Evolutionary conservation across 2,888 invertebrate species (phyloP).

Genomic region (Melolontha melolontha): DNA sequence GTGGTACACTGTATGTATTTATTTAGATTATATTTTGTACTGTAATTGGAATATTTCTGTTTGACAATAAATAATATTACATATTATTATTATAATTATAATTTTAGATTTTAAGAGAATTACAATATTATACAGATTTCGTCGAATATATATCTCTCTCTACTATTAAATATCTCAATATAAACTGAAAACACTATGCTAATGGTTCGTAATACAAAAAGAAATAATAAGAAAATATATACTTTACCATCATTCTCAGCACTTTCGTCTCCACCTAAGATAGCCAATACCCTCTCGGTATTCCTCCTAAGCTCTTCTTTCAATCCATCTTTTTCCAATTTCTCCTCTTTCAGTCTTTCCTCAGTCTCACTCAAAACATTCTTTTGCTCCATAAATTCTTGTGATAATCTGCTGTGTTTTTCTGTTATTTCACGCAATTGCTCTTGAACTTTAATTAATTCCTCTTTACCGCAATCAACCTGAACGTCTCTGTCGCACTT

Average conservation of each 20-base stretch:
- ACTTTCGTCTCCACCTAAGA: constrained; percentile 67
- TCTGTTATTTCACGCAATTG: constrained; percentile 71
- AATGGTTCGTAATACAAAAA: not conserved
- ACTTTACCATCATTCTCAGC: constrained; percentile 68
- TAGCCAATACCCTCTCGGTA: constrained; percentile 77
- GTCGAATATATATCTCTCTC: too few relatives aligned
- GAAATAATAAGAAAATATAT: not conserved
- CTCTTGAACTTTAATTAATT: constrained; percentile 72
- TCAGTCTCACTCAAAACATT: constrained; percentile 70
- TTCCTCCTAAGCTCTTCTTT: constrained; percentile 81
- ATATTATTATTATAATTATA: too few relatives aligned
- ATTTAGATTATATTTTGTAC: too few relatives aligned
- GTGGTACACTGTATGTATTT: too few relatives aligned
- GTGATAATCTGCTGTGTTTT: constrained; percentile 73
- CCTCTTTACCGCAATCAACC: constrained; percentile 73
- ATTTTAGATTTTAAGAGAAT: too few relatives aligned
- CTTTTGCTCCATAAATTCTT: constrained; percentile 62
- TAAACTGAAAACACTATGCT: too few relatives aligned
- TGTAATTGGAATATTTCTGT: too few relatives aligned
- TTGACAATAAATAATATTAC: too few relatives aligned
- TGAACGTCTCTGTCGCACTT: constrained; percentile 59
- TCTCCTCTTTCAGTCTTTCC: constrained; percentile 75
- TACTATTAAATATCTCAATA: too few relatives aligned
- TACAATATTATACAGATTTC: too few relatives aligned
- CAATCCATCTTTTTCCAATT: constrained; percentile 79